phyloP scores from a whole-genome alignment of 2,888 invertebrate genomes.

The Drosophila longiperda region DNA sequence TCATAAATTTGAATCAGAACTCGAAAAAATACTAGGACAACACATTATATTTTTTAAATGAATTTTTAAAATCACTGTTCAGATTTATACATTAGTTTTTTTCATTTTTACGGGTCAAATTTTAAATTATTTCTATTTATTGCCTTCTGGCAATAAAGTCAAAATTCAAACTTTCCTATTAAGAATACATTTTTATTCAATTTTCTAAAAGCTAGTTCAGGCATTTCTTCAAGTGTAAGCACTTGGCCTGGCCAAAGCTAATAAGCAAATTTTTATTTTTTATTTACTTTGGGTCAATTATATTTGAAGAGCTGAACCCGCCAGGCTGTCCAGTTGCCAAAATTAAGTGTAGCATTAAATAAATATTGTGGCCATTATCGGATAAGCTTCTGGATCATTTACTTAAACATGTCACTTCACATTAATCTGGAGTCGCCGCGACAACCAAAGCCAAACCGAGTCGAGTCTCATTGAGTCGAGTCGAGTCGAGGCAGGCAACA shows the following conservation, averaged over 20 bases:
- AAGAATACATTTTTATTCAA: background rate
- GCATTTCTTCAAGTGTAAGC: slow-evolving; percentile 6
- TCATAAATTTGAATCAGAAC: background rate
- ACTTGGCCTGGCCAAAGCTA: background rate
- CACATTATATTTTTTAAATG: background rate
- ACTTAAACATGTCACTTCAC: slow-evolving; percentile 83
- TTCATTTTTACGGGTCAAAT: too few species aligned
- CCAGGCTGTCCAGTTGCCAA: slow-evolving; percentile 43
- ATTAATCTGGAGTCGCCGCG: slow-evolving; percentile 69
- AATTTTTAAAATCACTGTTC: background rate
- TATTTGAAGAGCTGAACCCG: background rate
- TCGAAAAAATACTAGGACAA: accelerated
- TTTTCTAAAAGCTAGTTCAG: background rate
- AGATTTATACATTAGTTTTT: background rate
- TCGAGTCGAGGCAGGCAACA: slow-evolving; percentile 26
- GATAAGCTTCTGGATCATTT: slow-evolving; percentile 84
- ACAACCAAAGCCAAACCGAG: slow-evolving; percentile 14
- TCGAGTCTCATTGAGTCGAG: background rate
- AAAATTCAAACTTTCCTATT: background rate
- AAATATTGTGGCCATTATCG: slow-evolving; percentile 84
- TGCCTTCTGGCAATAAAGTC: background rate
- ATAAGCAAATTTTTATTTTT: slow-evolving; percentile 33
- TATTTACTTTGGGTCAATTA: slow-evolving; percentile 60
- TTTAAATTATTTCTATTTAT: background rate
- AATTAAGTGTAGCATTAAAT: slow-evolving; percentile 77